Base-by-base conservation (phyloP, 2,888 invertebrate species). In the Pegoplata infirma region DNA sequence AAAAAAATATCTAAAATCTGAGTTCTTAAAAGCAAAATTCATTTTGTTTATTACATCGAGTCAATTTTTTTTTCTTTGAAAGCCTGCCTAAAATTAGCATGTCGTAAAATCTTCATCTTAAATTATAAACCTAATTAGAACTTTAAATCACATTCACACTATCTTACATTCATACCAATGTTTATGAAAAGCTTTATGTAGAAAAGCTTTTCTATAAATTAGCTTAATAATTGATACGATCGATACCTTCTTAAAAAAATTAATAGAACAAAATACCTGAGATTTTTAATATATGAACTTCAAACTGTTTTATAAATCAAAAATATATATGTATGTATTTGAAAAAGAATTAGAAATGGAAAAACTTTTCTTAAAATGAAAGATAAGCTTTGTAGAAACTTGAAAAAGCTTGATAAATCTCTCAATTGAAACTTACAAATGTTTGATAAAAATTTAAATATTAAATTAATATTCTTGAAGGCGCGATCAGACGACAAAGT, bases 11-110 rank as follows among this genome's bases (percentile, higher is more conserved):
- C 47, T 49, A 56, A 71, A 55, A 67, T 73, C 78, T 79, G 80
- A 58, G 84, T 86, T 85, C 88, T 87, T 87, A 85, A 87, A 87
- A 87, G 87, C 87, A 87, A 87, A 87, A 87, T 87, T 87, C 88
- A 88, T 79, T 63, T 75, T 32, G 61, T 58, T 56, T 47, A 40
- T 19, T 17, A 7, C 28, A n/a, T 40, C n/a, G 17, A 5, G 12
- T 25, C 14, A 7, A 14, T 23, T 23, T 7, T n/a, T n/a, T n/a
- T n/a, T n/a, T n/a, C n/a, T n/a, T n/a, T n/a, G n/a, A 21, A n/a
- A 14, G 1, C n/a, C 14, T 51, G 12, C 8, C 21, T 21, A 5
- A n/a, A n/a, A 51, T 0, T 51, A 10, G 12, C 25, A 14, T 19
- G 16, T 49, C n/a, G n/a, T n/a, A n/a, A n/a, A n/a, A 53, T 67